A percentile compares a stretch with the other conserved stretches of the same genome.
phyloP scores from a whole-genome alignment of 2,797 vertebrate genomes.

The Sebastes alutus region DNA sequence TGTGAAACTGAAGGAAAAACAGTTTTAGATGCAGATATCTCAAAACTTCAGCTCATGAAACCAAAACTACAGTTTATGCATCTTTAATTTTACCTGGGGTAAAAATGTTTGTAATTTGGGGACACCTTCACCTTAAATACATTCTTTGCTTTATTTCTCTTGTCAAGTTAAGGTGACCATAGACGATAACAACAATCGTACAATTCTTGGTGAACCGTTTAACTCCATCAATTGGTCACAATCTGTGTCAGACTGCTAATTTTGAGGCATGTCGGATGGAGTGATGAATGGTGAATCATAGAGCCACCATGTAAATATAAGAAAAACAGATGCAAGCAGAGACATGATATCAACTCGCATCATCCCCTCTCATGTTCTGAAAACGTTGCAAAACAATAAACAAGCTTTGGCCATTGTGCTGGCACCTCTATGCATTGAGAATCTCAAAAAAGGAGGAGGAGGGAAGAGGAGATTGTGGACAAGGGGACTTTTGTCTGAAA shows the following conservation, averaged over 20 bases:
- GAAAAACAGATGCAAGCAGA: background rate
- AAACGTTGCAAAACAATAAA: background rate
- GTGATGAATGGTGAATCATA: background rate
- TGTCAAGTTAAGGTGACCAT: background rate
- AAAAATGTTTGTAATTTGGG: too few species aligned
- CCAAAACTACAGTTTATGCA: too few species aligned
- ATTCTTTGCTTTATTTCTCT: too few species aligned
- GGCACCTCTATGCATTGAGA: background rate
- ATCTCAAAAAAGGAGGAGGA: fast-evolving
- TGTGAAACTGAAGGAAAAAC: background rate
- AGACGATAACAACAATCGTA: background rate
- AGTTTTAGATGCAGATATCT: background rate
- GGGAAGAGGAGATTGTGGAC: background rate
- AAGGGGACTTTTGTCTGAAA: background rate
- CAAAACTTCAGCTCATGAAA: too few species aligned
- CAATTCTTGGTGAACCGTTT: background rate
- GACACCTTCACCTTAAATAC: background rate
- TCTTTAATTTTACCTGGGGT: too few species aligned
- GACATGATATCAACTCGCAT: background rate
- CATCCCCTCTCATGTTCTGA: background rate
- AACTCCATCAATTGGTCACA: too few species aligned
- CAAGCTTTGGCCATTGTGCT: background rate
- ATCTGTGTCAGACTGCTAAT: background rate
- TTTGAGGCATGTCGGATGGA: background rate
- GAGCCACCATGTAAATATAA: background rate